Evolutionary conservation across 2,888 invertebrate genomes (phyloP), one percentile per base, ranked within the genome.

Genomic region (Dastarcus helophoroides): DNA sequence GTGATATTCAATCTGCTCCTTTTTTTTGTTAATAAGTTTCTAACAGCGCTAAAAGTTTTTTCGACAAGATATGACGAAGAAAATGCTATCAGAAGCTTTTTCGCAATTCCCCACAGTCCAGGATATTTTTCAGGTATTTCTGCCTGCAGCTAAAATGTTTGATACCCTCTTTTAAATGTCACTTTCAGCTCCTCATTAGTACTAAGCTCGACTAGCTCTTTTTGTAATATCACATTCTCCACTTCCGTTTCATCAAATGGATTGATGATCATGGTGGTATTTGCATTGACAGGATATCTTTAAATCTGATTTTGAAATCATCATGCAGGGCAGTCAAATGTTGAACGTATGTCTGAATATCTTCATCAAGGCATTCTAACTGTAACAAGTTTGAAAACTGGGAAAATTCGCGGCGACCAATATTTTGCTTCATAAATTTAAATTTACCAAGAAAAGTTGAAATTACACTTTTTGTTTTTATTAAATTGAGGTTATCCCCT

Each of bases 171-270:
- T 31, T 26, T 7, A 26, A 31, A 15, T 26, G 11, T 26, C 17
- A 26, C 32, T n/a, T 32, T 26, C 32, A 32, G 32, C 32, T 25
- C 14, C 26, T 27, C 26, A 32, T 32, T 32, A 11, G 21, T 32
- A 22, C 27, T 26, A 30, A 30, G 30, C 22, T 30, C 30, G 22
- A 30, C 22, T 30, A 34, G 34, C 26, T 30, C 30, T 12, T 34
- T 22, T 30, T 30, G 19, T 21, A 30, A 14, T 30, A 30, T 11
- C 14, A 33, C 33, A 29, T 30, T 29, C 14, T 14, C 31, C 31
- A 31, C 31, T 31, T 26, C 17, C 13, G 19, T 26, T n/a, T n/a
- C n/a, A n/a, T n/a, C 17, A 26, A 32, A 26, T 17, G 32, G 16
- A 32, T 17, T 32, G 16, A 17, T 26, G 27, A 27, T 27, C 14